Evolutionary conservation across 2,113 vertebrate species (phyloP).

Genomic region (Eleginops maclovinus): DNA sequence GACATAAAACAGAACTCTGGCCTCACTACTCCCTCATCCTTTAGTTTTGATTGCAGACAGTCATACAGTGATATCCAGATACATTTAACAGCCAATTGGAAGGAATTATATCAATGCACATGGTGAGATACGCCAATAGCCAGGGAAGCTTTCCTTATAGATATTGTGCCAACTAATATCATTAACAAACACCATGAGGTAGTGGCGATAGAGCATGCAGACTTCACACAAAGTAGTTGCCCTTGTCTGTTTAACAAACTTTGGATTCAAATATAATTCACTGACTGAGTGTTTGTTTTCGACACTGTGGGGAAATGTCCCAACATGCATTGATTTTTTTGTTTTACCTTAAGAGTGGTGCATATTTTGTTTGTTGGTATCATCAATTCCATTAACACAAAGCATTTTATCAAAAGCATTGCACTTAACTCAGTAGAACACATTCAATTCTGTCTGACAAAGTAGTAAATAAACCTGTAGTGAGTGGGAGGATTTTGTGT

Average conservation of each 20-base stretch:
- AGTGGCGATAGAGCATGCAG: background rate
- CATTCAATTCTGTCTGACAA: background rate
- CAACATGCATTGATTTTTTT: background rate
- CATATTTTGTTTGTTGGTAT: background rate
- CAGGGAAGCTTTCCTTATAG: background rate
- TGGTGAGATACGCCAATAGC: background rate
- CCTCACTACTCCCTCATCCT: constrained; percentile 2
- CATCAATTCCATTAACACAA: background rate
- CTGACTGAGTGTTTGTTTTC: background rate
- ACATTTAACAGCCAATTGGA: background rate
- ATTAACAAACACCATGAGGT: background rate
- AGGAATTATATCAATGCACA: background rate
- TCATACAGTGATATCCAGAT: background rate
- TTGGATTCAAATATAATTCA: background rate
- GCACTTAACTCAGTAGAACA: background rate
- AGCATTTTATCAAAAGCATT: background rate
- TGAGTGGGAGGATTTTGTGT: background rate
- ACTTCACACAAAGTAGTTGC: background rate
- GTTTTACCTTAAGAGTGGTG: background rate
- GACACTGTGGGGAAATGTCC: background rate
- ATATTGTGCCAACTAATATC: background rate
- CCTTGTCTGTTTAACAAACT: background rate
- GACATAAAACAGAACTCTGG: background rate
- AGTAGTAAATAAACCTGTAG: background rate
- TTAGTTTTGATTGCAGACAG: background rate